A percentile compares a stretch with the other conserved stretches of the same genome.
Evolutionary conservation across 2,888 invertebrate species (phyloP).

Genomic region (Orthonychiurus folsomi): DNA sequence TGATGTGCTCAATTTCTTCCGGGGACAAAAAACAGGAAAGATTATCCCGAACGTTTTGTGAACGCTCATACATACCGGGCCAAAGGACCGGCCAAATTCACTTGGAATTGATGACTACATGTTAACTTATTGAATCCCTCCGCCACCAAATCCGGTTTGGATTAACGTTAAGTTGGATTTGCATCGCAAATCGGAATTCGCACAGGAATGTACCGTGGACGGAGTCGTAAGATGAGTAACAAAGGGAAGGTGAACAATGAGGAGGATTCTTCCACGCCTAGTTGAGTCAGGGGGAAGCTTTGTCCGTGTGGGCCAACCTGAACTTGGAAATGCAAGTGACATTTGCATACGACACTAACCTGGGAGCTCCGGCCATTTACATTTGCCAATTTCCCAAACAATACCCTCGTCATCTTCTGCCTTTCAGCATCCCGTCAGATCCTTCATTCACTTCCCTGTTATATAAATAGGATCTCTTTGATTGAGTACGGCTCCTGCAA

Average conservation of each 20-base stretch:
- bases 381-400: neutral
- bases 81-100: too few species aligned
- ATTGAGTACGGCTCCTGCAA: neutral
- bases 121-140: too few species aligned
- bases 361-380: slow-evolving; percentile 7
- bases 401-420: neutral
- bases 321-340: neutral
- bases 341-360: slow-evolving; percentile 8
- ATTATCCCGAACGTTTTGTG: too few species aligned
- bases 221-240: neutral
- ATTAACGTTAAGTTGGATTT: neutral
- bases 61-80: too few species aligned
- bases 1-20: too few species aligned
- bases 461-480: neutral
- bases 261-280: neutral
- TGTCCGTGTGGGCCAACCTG: neutral
- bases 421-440: neutral
- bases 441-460: neutral
- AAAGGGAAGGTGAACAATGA: too few species aligned
- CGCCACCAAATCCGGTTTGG: neutral
- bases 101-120: too few species aligned
- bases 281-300: neutral
- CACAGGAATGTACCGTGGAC: neutral
- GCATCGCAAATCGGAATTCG: neutral
- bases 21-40: too few species aligned